Evolutionary conservation across 2,113 vertebrate genomes (phyloP), one percentile per base, ranked within the genome.

Genomic region (Globicephala melas): DNA sequence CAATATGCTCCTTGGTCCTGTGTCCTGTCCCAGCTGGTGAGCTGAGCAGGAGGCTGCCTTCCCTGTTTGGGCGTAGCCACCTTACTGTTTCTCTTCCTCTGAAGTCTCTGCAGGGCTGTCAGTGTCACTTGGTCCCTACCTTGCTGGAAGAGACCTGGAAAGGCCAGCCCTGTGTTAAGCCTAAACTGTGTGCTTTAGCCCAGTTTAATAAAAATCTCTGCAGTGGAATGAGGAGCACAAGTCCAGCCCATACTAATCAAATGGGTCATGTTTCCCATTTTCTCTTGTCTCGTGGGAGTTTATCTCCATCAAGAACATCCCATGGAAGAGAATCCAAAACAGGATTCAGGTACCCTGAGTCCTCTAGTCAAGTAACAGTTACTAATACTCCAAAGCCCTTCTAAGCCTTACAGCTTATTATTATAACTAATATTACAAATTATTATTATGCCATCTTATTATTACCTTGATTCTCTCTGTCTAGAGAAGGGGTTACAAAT

Each of bases 321-420:
- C 60, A 89, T 26, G 44, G 20, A 55, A 67, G 94, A 95, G 25
- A 89, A 20, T 80, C 41, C 13, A 89, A 81, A 50, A 44, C 38
- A 95, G 12, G 31, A 60, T 62, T 86, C 50, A 31, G 25, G n/a
- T 74, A 65, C 80, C n/a, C 65, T 36, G 50, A 65, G 38, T 85
- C n/a, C 28, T 70, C 12, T 36, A 68, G n/a, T 89, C 28, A 68
- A 89, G 62, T 12, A 50, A 33, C 60, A 58, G 17, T 94, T 94
- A 92, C 71, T 74, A 67, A 47, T 41, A 70, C 20, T 23, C 25
- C 60, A 71, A 65, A 58, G 18, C 3, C 55, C 17, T 58, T 28
- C 63, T 31, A 50, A 79, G 36, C 21, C 36, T 23, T 20, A 44
- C 23, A 83, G 41, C 13, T 50, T 71, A 55, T 23, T n/a, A 55